Evolutionary conservation across 1,140 invertebrate genomes (phyloP), one percentile per base, ranked within the genome.

Genomic region (Eriosoma lanigerum): DNA sequence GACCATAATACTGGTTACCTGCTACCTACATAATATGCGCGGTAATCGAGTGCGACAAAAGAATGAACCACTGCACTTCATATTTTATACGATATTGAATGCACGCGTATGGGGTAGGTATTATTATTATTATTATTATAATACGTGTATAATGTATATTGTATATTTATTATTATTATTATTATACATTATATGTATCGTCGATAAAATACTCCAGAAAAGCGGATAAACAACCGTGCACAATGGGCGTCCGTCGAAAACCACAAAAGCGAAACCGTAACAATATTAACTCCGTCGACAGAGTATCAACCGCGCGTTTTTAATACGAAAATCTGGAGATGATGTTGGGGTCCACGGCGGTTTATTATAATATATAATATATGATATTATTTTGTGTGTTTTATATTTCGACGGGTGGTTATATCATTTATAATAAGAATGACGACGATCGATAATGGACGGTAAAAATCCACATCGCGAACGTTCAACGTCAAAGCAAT

Each of bases 181-280:
- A 48, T n/a, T n/a, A 72, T 26, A 50, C 17, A 0, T 50, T 21
- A 29, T 29, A 9, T 38, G 32, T 75, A 44, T 44, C 58, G 32
- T 73, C n/a, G 24, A 75, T 58, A 58, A 75, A 75, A 75, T 75
- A 75, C 72, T 75, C 50, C 52, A 75, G 72, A 75, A 75, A 75
- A 75, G 58, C 72, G 72, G 72, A 75, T 75, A 54, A 75, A 75
- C 72, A 56, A 4, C 52, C 3, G 12, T 44, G n/a, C 44, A 56
- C 32, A 58, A 56, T 75, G 52, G 72, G 0, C 8, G 52, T 29
- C 52, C 54, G 50, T 38, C 72, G 29, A 38, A 56, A 75, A 75
- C 72, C 72, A 75, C 72, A 75, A 75, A 26, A 56, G 17, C 72
- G 72, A 56, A 75, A 50, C 72, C 26, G 72, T 58, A 75, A 75